Percentiles rank a stretch among this genome's conserved stretches.
Evolutionary conservation across 2,113 vertebrate species (phyloP).

Genomic region (Gavialis gangeticus): DNA sequence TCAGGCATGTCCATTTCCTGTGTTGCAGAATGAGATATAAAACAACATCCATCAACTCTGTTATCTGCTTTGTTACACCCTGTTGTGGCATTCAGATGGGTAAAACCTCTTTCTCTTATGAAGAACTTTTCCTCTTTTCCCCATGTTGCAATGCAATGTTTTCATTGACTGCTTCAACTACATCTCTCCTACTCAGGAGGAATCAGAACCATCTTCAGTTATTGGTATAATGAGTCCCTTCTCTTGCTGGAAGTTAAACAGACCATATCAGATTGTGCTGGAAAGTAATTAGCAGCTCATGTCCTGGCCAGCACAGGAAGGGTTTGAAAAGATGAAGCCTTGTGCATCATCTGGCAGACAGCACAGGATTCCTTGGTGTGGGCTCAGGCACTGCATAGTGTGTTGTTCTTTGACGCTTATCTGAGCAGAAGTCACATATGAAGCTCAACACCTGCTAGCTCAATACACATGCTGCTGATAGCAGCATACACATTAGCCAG

Average conservation of each 20-base stretch:
- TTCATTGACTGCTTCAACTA: rapidly evolving
- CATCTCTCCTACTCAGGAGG: neutral
- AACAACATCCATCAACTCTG: conserved; percentile 2
- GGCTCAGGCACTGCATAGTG: rapidly evolving
- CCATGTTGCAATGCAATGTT: rapidly evolving
- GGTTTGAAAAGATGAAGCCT: neutral
- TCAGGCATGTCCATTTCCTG: conserved; percentile 64
- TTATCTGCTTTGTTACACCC: conserved; percentile 46
- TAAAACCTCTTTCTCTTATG: conserved; percentile 8
- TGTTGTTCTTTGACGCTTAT: rapidly evolving
- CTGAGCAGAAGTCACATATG: neutral
- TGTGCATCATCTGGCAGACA: neutral
- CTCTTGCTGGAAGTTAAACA: rapidly evolving
- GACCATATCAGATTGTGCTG: neutral
- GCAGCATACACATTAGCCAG: neutral
- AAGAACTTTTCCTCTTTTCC: conserved; percentile 36
- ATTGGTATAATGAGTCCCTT: rapidly evolving
- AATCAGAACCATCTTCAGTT: rapidly evolving
- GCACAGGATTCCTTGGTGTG: neutral
- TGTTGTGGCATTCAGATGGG: neutral
- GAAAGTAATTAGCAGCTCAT: neutral
- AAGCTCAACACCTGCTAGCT: neutral
- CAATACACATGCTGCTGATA: neutral
- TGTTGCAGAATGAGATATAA: conserved; percentile 50
- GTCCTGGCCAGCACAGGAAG: rapidly evolving